Evolutionary conservation across 2,797 vertebrate genomes (phyloP).

Genomic region (Pteropus rufus): DNA sequence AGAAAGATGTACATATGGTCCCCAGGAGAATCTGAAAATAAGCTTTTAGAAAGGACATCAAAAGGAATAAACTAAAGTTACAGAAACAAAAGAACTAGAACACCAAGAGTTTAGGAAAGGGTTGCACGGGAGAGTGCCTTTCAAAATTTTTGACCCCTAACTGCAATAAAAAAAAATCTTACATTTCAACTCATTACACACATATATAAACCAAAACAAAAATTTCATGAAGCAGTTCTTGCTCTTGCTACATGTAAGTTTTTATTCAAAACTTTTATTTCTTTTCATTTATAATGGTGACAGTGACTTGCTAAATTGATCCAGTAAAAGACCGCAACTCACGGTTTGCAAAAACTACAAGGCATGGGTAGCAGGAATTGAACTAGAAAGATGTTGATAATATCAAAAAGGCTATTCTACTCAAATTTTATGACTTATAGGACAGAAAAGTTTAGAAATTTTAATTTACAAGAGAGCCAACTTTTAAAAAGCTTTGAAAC

Average conservation of each 20-base stretch:
- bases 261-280: slow-evolving; percentile 29
- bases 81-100: not conserved
- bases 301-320: slow-evolving; percentile 19
- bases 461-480: not conserved
- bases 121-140: not conserved
- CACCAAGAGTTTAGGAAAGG: not conserved
- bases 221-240: slow-evolving; percentile 34
- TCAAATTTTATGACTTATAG: not conserved
- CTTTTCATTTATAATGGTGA: slow-evolving; percentile 37
- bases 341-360: not conserved
- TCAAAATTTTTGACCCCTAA: not conserved
- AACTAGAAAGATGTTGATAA: not conserved
- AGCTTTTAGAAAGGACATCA: not conserved
- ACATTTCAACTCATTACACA: slow-evolving; percentile 12
- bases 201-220: slow-evolving; percentile 16
- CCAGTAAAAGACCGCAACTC: not conserved
- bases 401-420: not conserved
- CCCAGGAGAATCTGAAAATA: not conserved
- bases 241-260: slow-evolving; percentile 5
- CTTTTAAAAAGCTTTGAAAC: not conserved
- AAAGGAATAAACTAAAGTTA: slow-evolving; percentile 6
- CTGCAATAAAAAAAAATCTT: slow-evolving; percentile 8
- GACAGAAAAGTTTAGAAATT: not conserved
- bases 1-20: not conserved
- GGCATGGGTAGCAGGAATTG: not conserved